Evolutionary conservation across 2,888 invertebrate genomes (phyloP).

Genomic region (Orchestes rusci): DNA sequence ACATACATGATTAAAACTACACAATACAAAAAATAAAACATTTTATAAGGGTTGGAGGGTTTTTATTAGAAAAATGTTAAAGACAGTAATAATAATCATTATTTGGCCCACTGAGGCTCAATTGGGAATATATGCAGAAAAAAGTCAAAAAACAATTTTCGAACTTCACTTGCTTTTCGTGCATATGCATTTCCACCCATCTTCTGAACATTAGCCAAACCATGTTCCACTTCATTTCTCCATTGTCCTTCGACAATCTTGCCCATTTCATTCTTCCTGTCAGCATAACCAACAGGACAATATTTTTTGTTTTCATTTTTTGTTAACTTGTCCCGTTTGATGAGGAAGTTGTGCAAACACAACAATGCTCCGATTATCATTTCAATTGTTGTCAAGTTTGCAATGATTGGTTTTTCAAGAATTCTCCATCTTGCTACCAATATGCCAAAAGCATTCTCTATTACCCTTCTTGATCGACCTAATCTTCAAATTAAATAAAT

Average conservation of each 20-base stretch:
- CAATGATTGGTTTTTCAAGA: constrained; percentile 1
- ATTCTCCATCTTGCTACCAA: constrained; percentile 1
- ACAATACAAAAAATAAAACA: no score
- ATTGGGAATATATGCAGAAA: background rate
- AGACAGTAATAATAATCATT: background rate
- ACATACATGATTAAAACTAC: no score
- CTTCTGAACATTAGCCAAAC: constrained; percentile 4
- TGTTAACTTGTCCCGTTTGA: constrained; percentile 2
- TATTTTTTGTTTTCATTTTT: constrained; percentile 7
- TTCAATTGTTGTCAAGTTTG: constrained; percentile 1
- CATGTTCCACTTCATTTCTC: constrained; percentile 6
- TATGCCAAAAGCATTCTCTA: no score
- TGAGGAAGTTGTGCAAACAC: constrained; percentile 9
- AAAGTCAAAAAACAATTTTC: background rate
- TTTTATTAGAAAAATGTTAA: background rate
- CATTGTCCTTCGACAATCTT: constrained; percentile 8
- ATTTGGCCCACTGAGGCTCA: background rate
- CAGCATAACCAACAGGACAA: constrained; percentile 12
- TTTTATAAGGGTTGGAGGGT: no score
- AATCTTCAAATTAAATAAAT: background rate
- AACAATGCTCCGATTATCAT: constrained; percentile 1
- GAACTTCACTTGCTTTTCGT: constrained; percentile 13
- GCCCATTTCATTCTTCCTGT: constrained; percentile 7
- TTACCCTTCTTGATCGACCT: background rate
- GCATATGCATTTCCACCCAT: constrained; percentile 11